Evolutionary conservation across 2,113 vertebrate species (phyloP), one percentile per base, ranked within the genome.

Genomic region (Bos indicus): DNA sequence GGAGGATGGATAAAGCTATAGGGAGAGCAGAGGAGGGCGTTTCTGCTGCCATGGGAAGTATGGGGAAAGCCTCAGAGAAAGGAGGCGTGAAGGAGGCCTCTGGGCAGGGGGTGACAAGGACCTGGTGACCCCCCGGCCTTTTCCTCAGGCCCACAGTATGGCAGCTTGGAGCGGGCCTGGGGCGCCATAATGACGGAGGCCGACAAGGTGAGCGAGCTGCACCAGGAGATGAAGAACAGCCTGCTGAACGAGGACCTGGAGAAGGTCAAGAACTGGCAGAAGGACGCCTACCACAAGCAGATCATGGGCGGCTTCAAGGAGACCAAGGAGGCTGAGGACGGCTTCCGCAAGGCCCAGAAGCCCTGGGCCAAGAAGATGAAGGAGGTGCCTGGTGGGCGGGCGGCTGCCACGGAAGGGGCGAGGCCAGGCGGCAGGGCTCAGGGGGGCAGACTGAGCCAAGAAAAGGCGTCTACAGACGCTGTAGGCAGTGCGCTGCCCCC

Each of bases 221-320:
- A 99, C 98, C 99, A 99, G 98, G 99, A 99, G 0, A 99, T 99
- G 98, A 99, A 99, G 99, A 99, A 99, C 98, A 99, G 98, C 93
- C 98, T 99, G 98, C 84, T 99, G 98, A 99, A 99, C 0, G 99
- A 99, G 0, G 99, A 99, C 89, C 99, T 99, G 0, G 99, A 99
- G 99, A 99, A 99, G 97, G 99, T 99, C 97, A 99, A 99, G 99
- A 99, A 99, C 99, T 99, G 99, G 99, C 99, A 99, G 99, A 99
- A 99, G 98, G 99, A 99, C 0, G 99, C 99, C 46, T 99, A 99
- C 97, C 99, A 99, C 99, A 99, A 99, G 98, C 99, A 99, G 97
- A 99, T 99, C 98, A 99, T 99, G 91, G 99, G 99, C 1, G 99
- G 99, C 96, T 99, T 99, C 99, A 99, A 99, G 98, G 99, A 99